A percentile compares a stretch with the other conserved stretches of the same genome.
These are phyloP conservation scores for Galaxias olidus DNA, from an alignment of 2,797 vertebrate genomes.

Conservation along the genomic window DNA sequence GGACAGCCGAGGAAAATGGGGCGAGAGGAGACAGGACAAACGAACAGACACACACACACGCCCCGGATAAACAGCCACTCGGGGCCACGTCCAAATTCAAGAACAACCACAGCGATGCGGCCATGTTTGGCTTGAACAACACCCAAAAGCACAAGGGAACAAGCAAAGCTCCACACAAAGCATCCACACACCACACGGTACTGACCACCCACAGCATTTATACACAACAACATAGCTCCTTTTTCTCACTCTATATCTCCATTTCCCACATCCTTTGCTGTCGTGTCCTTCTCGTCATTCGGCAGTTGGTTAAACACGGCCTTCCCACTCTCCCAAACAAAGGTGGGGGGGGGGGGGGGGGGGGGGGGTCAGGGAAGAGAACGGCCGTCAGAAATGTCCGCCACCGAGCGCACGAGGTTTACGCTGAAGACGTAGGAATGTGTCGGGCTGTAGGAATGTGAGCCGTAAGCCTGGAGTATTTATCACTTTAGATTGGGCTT, in stretches of 20 bases:
- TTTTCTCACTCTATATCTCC: constrained; percentile 12
- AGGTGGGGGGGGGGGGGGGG: too few relatives aligned
- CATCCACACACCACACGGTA: constrained; percentile 8
- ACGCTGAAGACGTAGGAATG: constrained; percentile 17
- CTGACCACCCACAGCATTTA: constrained; percentile 6
- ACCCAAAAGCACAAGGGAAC: constrained; percentile 15
- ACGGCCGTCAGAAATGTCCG: constrained; percentile 5
- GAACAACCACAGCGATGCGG: neutral
- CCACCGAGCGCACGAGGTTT: constrained; percentile 10
- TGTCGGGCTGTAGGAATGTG: constrained; percentile 22
- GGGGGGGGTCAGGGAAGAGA: neutral
- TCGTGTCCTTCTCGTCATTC: constrained; percentile 15
- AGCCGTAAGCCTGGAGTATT: constrained; percentile 32
- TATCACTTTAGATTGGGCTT: constrained; percentile 26
- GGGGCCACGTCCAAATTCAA: neutral
- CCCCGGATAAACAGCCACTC: neutral
- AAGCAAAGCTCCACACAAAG: constrained; percentile 10
- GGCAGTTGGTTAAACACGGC: constrained; percentile 15
- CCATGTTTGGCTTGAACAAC: neutral
- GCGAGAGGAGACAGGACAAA: constrained; percentile 35
- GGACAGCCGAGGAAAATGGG: constrained; percentile 44
- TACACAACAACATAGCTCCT: constrained; percentile 3
- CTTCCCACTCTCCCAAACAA: constrained; percentile 12
- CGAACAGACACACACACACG: constrained; percentile 9
- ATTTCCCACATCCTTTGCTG: constrained; percentile 2